These are phyloP conservation scores for Acanthopleura granulata DNA, from an alignment of 2,888 invertebrate genomes.

Conservation along the genomic window DNA sequence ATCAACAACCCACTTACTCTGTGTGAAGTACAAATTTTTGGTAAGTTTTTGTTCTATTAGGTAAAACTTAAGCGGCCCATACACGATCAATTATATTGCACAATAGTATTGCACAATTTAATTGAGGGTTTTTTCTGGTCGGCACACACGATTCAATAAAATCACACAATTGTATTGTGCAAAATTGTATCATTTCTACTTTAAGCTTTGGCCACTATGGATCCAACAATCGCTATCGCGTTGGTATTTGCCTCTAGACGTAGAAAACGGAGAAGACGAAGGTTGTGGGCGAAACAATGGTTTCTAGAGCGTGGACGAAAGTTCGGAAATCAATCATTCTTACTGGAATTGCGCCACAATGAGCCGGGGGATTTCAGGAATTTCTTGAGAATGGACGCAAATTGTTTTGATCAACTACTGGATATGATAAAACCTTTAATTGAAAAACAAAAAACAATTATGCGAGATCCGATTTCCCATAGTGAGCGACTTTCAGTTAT, in stretches of 20 bases:
- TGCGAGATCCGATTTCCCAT: constrained; percentile 26
- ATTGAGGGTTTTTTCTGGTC: too few species aligned
- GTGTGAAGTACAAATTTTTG: too few species aligned
- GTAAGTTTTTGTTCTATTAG: too few species aligned
- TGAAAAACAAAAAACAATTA: constrained; percentile 7
- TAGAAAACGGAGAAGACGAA: not conserved
- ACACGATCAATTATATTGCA: too few species aligned
- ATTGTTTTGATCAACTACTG: constrained; percentile 25
- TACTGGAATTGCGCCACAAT: constrained; percentile 25
- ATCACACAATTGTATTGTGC: too few species aligned
- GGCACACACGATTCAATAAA: too few species aligned
- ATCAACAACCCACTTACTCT: too few species aligned
- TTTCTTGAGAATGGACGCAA: constrained; percentile 26
- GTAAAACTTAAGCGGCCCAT: too few species aligned
- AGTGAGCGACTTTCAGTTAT: constrained; percentile 28
- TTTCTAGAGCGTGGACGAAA: constrained; percentile 5
- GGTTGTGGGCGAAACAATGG: constrained; percentile 14
- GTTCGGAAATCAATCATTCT: constrained; percentile 23
- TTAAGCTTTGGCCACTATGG: not conserved
- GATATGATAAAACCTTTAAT: constrained; percentile 25
- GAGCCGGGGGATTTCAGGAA: constrained; percentile 23
- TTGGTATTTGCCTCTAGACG: not conserved
- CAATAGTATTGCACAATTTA: too few species aligned
- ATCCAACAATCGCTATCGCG: constrained; percentile 5
- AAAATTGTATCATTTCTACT: too few species aligned